Evolutionary conservation across 2,797 vertebrate genomes (phyloP).

Genomic region (Xenopus petersii): DNA sequence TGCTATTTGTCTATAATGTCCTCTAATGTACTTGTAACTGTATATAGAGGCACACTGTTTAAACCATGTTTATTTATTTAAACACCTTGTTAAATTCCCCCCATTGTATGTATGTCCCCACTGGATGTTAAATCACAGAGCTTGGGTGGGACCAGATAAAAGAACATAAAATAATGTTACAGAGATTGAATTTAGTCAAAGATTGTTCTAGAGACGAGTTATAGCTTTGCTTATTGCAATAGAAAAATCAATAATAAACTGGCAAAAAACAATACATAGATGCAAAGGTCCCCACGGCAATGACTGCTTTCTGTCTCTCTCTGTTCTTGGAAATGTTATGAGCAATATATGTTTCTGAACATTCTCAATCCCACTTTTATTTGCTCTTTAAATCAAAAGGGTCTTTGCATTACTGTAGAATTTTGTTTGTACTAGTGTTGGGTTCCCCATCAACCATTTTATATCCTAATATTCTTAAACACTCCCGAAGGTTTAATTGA

Average conservation of each 20-base stretch:
- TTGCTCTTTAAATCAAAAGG: background rate
- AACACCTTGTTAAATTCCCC: too few relatives aligned
- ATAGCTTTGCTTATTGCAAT: background rate
- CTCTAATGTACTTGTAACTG: too few relatives aligned
- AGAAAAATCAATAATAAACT: background rate
- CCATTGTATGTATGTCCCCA: too few relatives aligned
- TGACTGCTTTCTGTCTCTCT: background rate
- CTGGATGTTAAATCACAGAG: too few relatives aligned
- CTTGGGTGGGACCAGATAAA: background rate
- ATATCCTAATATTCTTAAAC: too few relatives aligned
- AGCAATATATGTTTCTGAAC: background rate
- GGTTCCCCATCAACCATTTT: too few relatives aligned
- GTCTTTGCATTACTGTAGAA: too few relatives aligned
- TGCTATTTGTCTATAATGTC: too few relatives aligned
- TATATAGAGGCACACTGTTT: too few relatives aligned
- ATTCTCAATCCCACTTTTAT: background rate
- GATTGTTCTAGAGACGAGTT: background rate
- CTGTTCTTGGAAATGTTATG: background rate
- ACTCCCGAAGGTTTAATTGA: too few relatives aligned
- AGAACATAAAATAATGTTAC: background rate
- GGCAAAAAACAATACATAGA: background rate
- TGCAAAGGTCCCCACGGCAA: background rate
- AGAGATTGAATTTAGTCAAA: background rate
- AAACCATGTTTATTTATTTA: too few relatives aligned
- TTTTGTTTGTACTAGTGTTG: too few relatives aligned